Conservation (phyloP, 2,888 invertebrate genomes). For the Hirtodrosophila cameraria region DNA sequence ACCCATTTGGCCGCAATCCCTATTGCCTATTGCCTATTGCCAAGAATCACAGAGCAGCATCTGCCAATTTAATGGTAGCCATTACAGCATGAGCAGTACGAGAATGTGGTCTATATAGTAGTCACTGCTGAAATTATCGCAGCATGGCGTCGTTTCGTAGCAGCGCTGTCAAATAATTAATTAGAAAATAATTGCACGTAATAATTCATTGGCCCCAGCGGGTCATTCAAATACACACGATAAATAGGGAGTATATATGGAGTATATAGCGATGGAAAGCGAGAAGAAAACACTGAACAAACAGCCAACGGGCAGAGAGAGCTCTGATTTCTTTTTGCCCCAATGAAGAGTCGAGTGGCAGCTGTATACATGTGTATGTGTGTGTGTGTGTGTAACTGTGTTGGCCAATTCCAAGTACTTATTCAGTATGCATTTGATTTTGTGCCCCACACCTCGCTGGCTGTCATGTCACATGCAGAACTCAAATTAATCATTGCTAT, state of each 20-base stretch:
- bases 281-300: slow-evolving; percentile 37
- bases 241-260: slow-evolving; percentile 16
- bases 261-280: slow-evolving; percentile 5
- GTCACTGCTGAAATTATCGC: slow-evolving; percentile 69
- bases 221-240: slow-evolving; percentile 46
- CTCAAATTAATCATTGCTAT: slow-evolving; percentile 75
- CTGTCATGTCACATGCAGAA: slow-evolving; percentile 72
- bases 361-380: slow-evolving; percentile 4
- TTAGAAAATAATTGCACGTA: slow-evolving; percentile 80
- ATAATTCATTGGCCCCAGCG: slow-evolving; percentile 71
- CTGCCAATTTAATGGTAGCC: slow-evolving; percentile 67
- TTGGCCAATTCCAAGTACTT: slow-evolving; percentile 56
- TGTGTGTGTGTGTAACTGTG: slow-evolving; percentile 13
- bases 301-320: slow-evolving; percentile 42
- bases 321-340: slow-evolving; percentile 59
- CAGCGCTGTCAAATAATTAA: slow-evolving; percentile 76
- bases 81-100: slow-evolving; percentile 46
- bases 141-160: slow-evolving; percentile 44
- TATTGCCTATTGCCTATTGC: slow-evolving; percentile 26
- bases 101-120: slow-evolving; percentile 30
- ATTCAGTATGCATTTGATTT: slow-evolving; percentile 77
- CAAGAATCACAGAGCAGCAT: slow-evolving; percentile 36
- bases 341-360: slow-evolving; percentile 25
- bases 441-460: slow-evolving; percentile 34
- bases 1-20: slow-evolving; percentile 51